A percentile compares a stretch with the other conserved stretches of the same genome.
Evolutionary conservation across 2,888 invertebrate genomes (phyloP).

Genomic region (Philopedon plagiatum): DNA sequence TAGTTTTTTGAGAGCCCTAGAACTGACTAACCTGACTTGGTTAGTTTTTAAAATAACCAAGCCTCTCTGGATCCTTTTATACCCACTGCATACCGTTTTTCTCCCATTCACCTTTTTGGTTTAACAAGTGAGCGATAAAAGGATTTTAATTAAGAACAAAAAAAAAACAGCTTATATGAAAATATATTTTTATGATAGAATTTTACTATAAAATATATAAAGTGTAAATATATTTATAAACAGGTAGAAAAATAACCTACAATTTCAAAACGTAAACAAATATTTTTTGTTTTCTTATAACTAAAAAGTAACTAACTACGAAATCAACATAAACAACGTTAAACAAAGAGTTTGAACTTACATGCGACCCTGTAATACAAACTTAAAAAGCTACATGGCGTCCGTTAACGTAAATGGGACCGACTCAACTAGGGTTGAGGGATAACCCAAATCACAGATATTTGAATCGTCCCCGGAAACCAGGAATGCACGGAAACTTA

Average conservation of each 20-base stretch:
- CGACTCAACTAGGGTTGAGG: slow-evolving; percentile 58
- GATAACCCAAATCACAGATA: slow-evolving; percentile 62
- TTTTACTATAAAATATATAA: slow-evolving; percentile 24
- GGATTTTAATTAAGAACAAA: not conserved
- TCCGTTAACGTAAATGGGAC: slow-evolving; percentile 54
- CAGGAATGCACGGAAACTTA: slow-evolving; percentile 62
- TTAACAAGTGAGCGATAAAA: too few species aligned
- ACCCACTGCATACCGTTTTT: too few species aligned
- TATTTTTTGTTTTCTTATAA: not conserved
- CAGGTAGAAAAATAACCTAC: not conserved
- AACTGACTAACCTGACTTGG: too few species aligned
- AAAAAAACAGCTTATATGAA: not conserved
- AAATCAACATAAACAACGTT: not conserved
- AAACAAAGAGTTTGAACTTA: not conserved
- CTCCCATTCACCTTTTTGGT: too few species aligned
- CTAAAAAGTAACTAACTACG: not conserved
- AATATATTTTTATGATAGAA: slow-evolving; percentile 24
- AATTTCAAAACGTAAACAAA: too few species aligned
- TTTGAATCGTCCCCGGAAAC: slow-evolving; percentile 63
- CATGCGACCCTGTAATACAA: not conserved
- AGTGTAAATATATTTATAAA: not conserved
- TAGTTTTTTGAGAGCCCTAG: too few species aligned
- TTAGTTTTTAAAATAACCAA: too few species aligned
- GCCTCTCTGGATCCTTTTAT: too few species aligned
- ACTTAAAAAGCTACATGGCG: slow-evolving; percentile 26